phyloP scores from a whole-genome alignment of 2,888 invertebrate species.

The Athrips mouffetella region DNA sequence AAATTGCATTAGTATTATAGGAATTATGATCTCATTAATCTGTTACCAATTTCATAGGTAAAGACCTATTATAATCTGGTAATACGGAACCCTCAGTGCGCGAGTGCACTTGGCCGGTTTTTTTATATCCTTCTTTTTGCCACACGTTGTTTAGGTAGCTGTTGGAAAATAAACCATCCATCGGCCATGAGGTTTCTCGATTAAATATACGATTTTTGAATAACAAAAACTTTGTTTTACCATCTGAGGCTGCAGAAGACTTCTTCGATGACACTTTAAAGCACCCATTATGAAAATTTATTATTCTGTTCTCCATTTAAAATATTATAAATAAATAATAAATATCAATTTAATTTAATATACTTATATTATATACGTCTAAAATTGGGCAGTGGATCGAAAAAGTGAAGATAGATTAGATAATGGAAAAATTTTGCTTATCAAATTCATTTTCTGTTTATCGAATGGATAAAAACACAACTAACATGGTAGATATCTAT shows the following conservation, averaged over 20 bases:
- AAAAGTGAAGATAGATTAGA: conserved; percentile 57
- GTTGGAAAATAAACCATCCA: too few relatives aligned
- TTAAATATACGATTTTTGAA: too few relatives aligned
- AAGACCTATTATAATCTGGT: too few relatives aligned
- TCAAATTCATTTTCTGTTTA: conserved; percentile 28
- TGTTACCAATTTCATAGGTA: too few relatives aligned
- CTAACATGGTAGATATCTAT: too few relatives aligned
- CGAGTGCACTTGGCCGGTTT: too few relatives aligned
- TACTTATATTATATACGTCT: conserved; percentile 35
- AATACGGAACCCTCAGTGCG: too few relatives aligned
- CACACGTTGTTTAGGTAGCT: too few relatives aligned
- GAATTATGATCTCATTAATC: too few relatives aligned
- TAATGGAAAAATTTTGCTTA: conserved; percentile 41
- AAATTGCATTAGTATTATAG: too few relatives aligned
- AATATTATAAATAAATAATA: conserved; percentile 22
- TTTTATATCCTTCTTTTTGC: too few relatives aligned
- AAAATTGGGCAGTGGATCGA: conserved; percentile 34
- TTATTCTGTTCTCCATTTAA: conserved; percentile 52
- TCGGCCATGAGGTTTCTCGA: not conserved
- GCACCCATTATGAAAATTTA: conserved; percentile 39
- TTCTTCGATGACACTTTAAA: conserved; percentile 40
- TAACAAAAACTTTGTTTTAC: too few relatives aligned
- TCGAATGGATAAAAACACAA: not conserved
- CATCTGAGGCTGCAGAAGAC: conserved; percentile 47
- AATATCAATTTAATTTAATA: conserved; percentile 21